Evolutionary conservation across 2,888 invertebrate genomes (phyloP), one percentile per base, ranked within the genome.

Genomic region (Ochlodes sylvanus): DNA sequence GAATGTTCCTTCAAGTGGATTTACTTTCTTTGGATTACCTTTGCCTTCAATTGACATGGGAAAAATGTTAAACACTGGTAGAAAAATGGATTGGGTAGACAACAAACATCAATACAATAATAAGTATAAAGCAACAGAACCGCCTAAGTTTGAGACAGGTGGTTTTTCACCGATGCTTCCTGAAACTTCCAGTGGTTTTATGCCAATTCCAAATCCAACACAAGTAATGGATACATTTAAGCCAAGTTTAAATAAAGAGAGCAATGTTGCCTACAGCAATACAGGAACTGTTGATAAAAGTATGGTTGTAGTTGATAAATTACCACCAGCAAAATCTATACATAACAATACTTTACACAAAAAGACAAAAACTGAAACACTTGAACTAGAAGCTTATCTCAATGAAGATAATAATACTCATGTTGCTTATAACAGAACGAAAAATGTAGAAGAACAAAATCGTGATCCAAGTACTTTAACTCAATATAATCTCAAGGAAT

Each of bases 21-120:
- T 97, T 74, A 97, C 97, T 14, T 97, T 98, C 80, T 98, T 98
- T 78, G 98, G 98, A 0, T 95, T 97, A 80, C 97, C 98, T 0
- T 82, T 98, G 69, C 96, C 97, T 1, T 94, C 95, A 47, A 84
- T 97, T 57, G 96, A 95, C 74, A 94, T 97, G 77, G 95, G 95
- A 12, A 95, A 95, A 76, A 87, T 97, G 52, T 94, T 96, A 38
- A 92, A 86, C 58, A 89, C 86, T 41, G 93, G 92, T 0, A 86
- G 93, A 7, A 93, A 92, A 80, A 82, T 92, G 63, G 93, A 93
- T 73, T 91, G 90, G 90, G 79, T 87, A n/a, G 88, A 87, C 21
- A 86, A 83, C 68, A 88, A 87, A 79, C 71, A 76, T 17, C 89
- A 89, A n/a, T 77, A 82, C 62, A 77, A 71, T 34, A 90, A 85